phyloP scores from a whole-genome alignment of 2,113 vertebrate species.

The Ondatra zibethicus region DNA sequence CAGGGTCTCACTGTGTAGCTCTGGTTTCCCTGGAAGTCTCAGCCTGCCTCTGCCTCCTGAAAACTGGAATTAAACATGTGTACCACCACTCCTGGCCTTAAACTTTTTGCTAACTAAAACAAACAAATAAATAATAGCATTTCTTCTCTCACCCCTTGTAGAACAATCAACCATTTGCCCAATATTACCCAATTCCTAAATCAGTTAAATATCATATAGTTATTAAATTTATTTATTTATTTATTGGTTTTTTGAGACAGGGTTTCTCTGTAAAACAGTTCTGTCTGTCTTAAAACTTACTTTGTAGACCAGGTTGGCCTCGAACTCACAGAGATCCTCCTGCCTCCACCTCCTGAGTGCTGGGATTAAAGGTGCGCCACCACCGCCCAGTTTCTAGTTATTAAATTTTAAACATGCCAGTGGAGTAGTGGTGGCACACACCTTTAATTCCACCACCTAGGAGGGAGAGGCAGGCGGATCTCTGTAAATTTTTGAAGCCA shows the following conservation, averaged over 20 bases:
- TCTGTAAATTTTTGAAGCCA: neutral
- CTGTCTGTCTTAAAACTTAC: too few species aligned
- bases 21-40: neutral
- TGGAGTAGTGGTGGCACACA: neutral
- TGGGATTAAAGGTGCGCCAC: too few species aligned
- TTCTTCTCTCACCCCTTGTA: neutral
- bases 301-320: too few species aligned
- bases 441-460: neutral
- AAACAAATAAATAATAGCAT: neutral
- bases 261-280: too few species aligned
- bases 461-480: neutral
- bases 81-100: neutral
- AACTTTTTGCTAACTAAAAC: neutral
- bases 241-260: too few species aligned
- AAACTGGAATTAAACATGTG: neutral
- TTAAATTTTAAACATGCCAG: neutral
- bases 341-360: too few species aligned
- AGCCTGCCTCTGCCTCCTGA: neutral
- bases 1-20: neutral
- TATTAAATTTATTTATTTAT: neutral
- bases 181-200: neutral
- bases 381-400: neutral
- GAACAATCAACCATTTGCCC: neutral
- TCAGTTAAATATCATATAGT: neutral
- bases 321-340: too few species aligned